Base-by-base conservation (phyloP, 2,888 invertebrate species). In the Baronia brevicornis region DNA sequence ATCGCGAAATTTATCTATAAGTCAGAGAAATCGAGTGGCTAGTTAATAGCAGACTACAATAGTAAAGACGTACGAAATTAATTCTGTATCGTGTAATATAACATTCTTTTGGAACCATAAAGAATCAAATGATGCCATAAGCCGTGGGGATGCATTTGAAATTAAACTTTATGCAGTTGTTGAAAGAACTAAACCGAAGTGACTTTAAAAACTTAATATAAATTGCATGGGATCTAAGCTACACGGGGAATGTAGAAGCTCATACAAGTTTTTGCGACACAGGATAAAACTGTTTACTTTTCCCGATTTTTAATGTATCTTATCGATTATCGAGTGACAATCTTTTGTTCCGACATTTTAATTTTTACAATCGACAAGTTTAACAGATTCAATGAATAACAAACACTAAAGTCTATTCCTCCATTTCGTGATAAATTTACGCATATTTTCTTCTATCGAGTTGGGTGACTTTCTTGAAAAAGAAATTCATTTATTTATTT, bases 191-290 rank as follows among this genome's bases (percentile, higher is more conserved):
- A 26, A 34, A 26, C 30, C 5, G 8, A 26, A 26, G 3, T 4
- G 4, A 11, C 6, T n/a, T 21, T 21, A 21, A 41, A 43, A 36
- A 44, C 44, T n/a, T n/a, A 48, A 58, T 59, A 64, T 63, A 66
- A 62, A 63, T 59, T 59, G 56, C 59, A 48, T 44, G 54, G 48
- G 54, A 54, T 61, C 60, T 63, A 60, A 63, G 51, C 58, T 49
- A 51, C 46, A 53, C 37, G 38, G 46, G 47, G 64, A 67, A 69
- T 67, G 67, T 63, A 60, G 63, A 67, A 68, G 66, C 60, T 54
- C 56, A 60, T 60, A 56, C 55, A 54, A 40, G 53, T 65, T 68
- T 67, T 68, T 59, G 41, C 57, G 56, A 55, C 39, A 28, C 29
- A 18, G 28, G 27, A 42, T 33, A 30, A 32, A 36, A 33, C 14